A percentile compares a stretch with the other conserved stretches of the same genome.
Conservation (phyloP, 1,140 invertebrate species). For the Anastatus disparis region DNA sequence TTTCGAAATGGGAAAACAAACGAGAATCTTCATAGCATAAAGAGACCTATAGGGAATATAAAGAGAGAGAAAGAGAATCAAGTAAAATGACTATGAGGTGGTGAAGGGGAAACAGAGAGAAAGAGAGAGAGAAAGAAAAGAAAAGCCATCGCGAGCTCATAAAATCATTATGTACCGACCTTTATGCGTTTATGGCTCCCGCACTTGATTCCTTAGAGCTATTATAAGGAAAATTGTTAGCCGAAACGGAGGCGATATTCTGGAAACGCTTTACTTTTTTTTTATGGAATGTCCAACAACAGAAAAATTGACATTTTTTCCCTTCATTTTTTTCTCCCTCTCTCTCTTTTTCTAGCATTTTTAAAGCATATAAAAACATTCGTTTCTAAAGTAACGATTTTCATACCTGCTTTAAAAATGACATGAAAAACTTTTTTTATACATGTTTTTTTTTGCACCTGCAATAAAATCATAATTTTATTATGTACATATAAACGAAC, state of each 20-base stretch:
- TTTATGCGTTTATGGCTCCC: conserved; percentile 52
- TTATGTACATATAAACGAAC: too few relatives aligned
- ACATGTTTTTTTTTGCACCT: too few relatives aligned
- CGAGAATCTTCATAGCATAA: conserved; percentile 47
- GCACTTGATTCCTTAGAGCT: conserved; percentile 48
- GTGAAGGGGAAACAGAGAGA: conserved; percentile 38
- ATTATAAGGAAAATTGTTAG: conserved; percentile 39
- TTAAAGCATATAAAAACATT: conserved; percentile 24
- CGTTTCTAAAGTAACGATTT: not conserved
- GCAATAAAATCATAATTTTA: too few relatives aligned
- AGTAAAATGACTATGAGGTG: conserved; percentile 40
- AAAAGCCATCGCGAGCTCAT: conserved; percentile 49
- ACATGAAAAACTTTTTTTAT: too few relatives aligned
- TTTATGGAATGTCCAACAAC: too few relatives aligned
- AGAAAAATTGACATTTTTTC: too few relatives aligned
- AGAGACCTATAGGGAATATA: conserved; percentile 33
- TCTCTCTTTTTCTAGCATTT: conserved; percentile 10
- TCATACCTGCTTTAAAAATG: conserved; percentile 1
- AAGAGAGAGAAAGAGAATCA: conserved; percentile 8
- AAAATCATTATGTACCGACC: conserved; percentile 56
- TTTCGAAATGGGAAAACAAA: conserved; percentile 53
- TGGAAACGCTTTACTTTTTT: not conserved
- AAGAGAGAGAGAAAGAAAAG: too few relatives aligned
- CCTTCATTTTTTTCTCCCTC: not conserved
- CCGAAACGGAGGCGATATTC: conserved; percentile 26